Evolutionary conservation across 2,888 invertebrate species (phyloP), one percentile per base, ranked within the genome.

Genomic region (Trisateles emortualis): DNA sequence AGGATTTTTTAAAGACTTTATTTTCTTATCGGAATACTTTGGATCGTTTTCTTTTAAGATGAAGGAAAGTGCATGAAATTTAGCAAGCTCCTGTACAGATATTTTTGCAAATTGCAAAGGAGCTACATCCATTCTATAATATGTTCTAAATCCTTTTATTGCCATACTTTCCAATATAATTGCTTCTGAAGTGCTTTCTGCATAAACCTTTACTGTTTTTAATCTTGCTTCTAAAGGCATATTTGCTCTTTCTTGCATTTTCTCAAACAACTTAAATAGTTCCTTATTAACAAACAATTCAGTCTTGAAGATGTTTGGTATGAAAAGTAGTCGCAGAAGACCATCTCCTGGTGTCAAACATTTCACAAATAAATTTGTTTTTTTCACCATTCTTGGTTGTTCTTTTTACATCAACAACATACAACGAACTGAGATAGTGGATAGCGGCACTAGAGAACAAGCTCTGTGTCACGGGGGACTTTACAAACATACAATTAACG

Each of bases 121-220:
- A 10, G 81, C 65, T 0, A 79, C 72, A 9, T 84, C 76, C 66
- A 79, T 71, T 59, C 84, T 76, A 8, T 74, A 48, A 5, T 59
- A 59, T 0, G 78, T 83, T 24, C 45, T 69, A 16, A 76, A 89
- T 8, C 82, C 84, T 49, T 68, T 70, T 52, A 64, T 81, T 0
- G 68, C 49, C 3, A 87, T 8, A 41, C 87, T 86, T 43, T 87
- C 84, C 30, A 88, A 62, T 30, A 88, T 71, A 2, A 87, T 74
- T 0, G 72, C 57, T 35, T 83, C 74, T 9, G 57, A 36, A 19
- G 62, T 63, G 2, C 73, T 76, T 50, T 79, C 80, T 1, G 79
- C 72, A 30, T 79, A 86, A 38, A 70, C 59, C 64, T 79, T 82
- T 0, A 75, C 78, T 13, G 68, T 70, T 54, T 70, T 79, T 29